Conservation (phyloP, 2,888 invertebrate species). For the Drosophila tanythrix region DNA sequence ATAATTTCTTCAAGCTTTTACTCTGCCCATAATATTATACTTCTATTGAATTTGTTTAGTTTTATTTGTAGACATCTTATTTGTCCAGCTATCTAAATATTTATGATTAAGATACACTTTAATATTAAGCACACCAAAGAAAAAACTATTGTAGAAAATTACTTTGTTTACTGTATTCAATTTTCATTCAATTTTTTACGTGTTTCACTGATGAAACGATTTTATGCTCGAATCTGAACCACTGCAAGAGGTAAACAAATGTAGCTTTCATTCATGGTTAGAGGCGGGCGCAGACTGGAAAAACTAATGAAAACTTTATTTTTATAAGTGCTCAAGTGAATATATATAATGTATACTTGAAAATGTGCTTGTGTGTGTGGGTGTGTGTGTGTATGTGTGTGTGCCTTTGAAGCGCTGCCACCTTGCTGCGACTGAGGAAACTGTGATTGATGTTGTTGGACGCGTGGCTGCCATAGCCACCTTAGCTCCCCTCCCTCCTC, state of each 20-base stretch:
- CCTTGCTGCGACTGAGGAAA: slow-evolving; percentile 36
- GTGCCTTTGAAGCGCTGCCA: slow-evolving; percentile 44
- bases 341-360: slow-evolving; percentile 4
- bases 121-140: neutral
- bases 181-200: neutral
- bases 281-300: neutral
- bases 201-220: neutral
- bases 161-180: neutral
- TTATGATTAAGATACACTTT: neutral
- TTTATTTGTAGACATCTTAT: neutral
- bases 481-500: neutral
- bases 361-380: slow-evolving; percentile 4
- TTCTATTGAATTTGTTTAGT: too few species aligned
- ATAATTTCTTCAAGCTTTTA: too few species aligned
- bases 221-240: neutral
- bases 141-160: neutral
- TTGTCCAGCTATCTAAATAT: neutral
- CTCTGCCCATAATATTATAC: too few species aligned
- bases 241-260: neutral
- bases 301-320: neutral
- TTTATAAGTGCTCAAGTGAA: neutral
- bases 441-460: slow-evolving; percentile 60
- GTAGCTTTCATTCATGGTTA: neutral
- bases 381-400: neutral
- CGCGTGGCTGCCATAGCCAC: slow-evolving; percentile 22